Evolutionary conservation across 2,888 invertebrate genomes (phyloP).

Genomic region (Meandrusa payeni): DNA sequence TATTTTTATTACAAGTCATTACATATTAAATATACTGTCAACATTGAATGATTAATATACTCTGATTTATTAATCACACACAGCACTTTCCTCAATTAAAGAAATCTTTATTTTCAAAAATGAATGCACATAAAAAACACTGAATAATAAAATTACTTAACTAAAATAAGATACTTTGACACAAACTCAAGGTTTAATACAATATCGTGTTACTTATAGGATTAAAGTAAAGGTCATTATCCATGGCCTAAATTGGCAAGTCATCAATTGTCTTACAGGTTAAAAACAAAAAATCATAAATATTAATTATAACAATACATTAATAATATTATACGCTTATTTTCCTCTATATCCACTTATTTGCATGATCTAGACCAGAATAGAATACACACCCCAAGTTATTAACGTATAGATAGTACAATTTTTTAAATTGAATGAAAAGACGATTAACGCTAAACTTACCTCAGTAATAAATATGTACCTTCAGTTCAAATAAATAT

Average conservation of each 20-base stretch:
- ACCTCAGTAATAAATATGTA: constrained; percentile 3
- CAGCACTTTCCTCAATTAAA: no score
- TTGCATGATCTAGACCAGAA: no score
- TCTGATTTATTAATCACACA: no score
- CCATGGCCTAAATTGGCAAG: constrained; percentile 22
- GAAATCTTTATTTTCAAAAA: no score
- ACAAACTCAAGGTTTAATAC: background rate
- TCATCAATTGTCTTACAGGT: constrained; percentile 15
- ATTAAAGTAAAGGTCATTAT: constrained; percentile 20
- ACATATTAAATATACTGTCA: no score
- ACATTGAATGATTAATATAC: no score
- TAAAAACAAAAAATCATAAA: background rate
- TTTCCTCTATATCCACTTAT: no score
- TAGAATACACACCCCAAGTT: background rate
- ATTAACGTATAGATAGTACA: background rate
- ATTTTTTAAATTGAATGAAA: constrained; percentile 3
- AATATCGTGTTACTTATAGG: constrained; percentile 10
- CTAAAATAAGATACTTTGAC: background rate
- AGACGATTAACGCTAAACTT: constrained; percentile 1
- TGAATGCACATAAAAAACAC: no score
- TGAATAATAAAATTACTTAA: constrained; percentile 5
- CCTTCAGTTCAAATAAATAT: constrained; percentile 5
- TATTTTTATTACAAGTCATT: no score
- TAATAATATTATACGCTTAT: no score
- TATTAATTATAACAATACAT: background rate